Evolutionary conservation across 2,888 invertebrate genomes (phyloP), one percentile per base, ranked within the genome.

Genomic region (Amblyjoppa fuscipennis): DNA sequence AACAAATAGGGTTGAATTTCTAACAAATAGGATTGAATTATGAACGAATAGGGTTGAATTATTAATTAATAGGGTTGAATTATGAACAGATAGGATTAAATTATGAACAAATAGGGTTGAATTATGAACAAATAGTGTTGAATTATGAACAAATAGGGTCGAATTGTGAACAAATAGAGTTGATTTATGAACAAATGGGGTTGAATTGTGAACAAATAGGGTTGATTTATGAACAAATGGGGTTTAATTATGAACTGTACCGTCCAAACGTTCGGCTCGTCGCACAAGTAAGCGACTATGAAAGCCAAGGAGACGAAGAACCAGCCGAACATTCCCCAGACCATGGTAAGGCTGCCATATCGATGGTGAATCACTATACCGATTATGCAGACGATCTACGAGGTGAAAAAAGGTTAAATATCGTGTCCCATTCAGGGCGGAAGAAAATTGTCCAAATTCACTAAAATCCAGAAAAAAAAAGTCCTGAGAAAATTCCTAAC

Each of bases 281-380:
- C 89, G 74, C 84, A 89, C 45, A 88, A 20, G 31, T 88, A 88
- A 34, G 86, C 70, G 7, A 89, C n/a, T 2, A 89, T 11, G 45
- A 86, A 87, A 38, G 84, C 85, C 4, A 82, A 11, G 2, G 89
- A 80, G 38, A 89, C 70, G 6, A 88, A 76, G 45, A 85, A 82
- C 89, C 89, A 89, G 61, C 88, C 89, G n/a, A 88, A 85, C 34
- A 85, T 31, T 38, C 87, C 78, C 84, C 87, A 86, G 28, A 80
- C 59, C 75, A 77, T 70, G 28, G 25, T 77, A 41, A 83, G 11
- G 11, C 74, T 59, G 7, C 59, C 53, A 11, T 38, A 59, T 0
- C 73, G 53, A 25, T 78, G 71, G 45, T 73, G 80, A 38, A 83
- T 49, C 3, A 81, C 41, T 41, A 84, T 69, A 31, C 86, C 87